Percentiles rank a stretch among this genome's conserved stretches.
phyloP scores from a whole-genome alignment of 2,113 vertebrate species.

The Mesoclemmys tuberculata region DNA sequence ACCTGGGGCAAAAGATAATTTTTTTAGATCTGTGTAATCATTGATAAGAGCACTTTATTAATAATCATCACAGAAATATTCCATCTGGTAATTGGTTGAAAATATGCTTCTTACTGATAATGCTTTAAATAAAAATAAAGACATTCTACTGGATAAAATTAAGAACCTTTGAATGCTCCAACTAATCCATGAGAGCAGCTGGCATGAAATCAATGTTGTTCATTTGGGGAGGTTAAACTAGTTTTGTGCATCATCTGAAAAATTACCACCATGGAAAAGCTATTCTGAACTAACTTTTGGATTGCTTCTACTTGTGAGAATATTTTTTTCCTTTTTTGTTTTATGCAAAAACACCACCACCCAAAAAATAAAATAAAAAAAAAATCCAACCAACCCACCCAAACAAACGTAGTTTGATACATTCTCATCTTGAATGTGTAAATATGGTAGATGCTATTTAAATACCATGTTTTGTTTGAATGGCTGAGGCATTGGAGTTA shows the following conservation, averaged over 20 bases:
- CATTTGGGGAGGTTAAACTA: neutral
- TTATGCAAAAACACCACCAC: neutral
- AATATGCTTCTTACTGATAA: neutral
- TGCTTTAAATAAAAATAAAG: neutral
- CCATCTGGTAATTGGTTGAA: neutral
- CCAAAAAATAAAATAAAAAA: neutral
- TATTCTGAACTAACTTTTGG: neutral
- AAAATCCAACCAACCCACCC: rapidly evolving
- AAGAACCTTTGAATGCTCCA: neutral
- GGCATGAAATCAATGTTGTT: neutral
- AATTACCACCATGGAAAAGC: neutral
- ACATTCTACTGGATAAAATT: neutral
- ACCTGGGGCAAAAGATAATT: neutral
- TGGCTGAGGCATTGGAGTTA: neutral
- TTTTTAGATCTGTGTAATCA: neutral
- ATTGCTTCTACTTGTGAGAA: neutral
- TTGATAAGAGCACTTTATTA: neutral
- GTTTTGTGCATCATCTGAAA: neutral
- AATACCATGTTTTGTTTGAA: constrained; percentile 9
- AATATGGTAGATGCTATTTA: neutral
- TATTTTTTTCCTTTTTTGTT: neutral
- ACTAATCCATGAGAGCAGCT: neutral
- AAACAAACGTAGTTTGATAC: neutral
- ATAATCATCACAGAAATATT: neutral
- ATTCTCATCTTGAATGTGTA: constrained; percentile 20